phyloP scores from a whole-genome alignment of 2,888 invertebrate genomes.

The Venusia cambrica region DNA sequence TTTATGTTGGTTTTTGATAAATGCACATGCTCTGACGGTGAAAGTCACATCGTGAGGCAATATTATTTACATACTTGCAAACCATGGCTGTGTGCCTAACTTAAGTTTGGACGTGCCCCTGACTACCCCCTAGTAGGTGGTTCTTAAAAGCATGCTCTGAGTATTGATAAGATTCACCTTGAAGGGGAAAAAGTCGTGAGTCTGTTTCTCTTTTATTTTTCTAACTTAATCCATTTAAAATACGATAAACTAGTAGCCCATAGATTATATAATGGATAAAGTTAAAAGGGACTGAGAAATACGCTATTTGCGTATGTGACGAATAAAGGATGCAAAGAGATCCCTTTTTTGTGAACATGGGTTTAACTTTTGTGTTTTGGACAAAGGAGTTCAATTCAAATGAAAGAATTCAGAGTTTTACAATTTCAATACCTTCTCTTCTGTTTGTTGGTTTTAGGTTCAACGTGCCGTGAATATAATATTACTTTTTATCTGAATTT shows the following conservation, averaged over 20 bases:
- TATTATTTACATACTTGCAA: too few species aligned
- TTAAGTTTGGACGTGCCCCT: too few species aligned
- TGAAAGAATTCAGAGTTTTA: slow-evolving; percentile 37
- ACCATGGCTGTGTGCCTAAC: too few species aligned
- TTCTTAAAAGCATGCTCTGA: too few species aligned
- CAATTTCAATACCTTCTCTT: slow-evolving; percentile 24
- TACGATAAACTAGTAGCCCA: slow-evolving; percentile 60
- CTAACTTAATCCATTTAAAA: slow-evolving; percentile 56
- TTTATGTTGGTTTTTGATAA: too few species aligned
- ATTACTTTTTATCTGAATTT: too few species aligned
- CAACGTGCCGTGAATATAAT: slow-evolving; percentile 14
- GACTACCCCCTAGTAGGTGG: too few species aligned
- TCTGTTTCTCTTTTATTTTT: slow-evolving; percentile 41
- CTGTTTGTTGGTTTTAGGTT: slow-evolving; percentile 10
- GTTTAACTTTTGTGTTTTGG: slow-evolving; percentile 60
- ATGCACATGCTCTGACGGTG: too few species aligned
- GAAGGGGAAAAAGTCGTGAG: too few species aligned
- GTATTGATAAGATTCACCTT: too few species aligned
- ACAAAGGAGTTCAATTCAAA: slow-evolving; percentile 51
- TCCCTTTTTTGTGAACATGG: slow-evolving; percentile 53
- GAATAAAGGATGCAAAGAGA: slow-evolving; percentile 54
- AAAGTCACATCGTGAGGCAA: too few species aligned
- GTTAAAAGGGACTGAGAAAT: slow-evolving; percentile 62
- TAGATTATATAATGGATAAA: slow-evolving; percentile 68
- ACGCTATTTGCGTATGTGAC: slow-evolving; percentile 55